Evolutionary conservation across 1,140 invertebrate genomes (phyloP), one percentile per base, ranked within the genome.

Genomic region (Leucophenga varia): DNA sequence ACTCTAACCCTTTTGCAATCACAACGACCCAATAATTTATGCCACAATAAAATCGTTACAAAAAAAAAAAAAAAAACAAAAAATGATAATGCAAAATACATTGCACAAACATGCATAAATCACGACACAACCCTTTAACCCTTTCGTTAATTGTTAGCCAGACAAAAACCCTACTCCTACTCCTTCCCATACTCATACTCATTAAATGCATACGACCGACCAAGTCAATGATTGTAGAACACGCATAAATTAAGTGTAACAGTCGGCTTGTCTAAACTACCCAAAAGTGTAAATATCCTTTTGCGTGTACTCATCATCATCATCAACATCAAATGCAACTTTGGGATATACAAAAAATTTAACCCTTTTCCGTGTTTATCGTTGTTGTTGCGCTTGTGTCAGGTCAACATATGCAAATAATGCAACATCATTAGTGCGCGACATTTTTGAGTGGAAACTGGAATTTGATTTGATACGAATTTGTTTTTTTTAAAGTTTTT

Each of bases 341-440:
- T 4, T 34, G 8, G 4, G 16, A 17, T n/a, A 25, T 25, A 25
- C 22, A 25, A 25, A 5, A 46, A 42, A 44, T 40, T 49, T 61
- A 67, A 67, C 63, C 63, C 63, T 57, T 61, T 51, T 1, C 45
- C 50, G 52, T 51, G 22, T 5, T 25, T 10, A 10, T 25, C 22
- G n/a, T n/a, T n/a, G n/a, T n/a, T 25, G 22, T 25, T 10, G 22
- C 22, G 5, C 51, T 45, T n/a, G n/a, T n/a, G 20, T 19, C 25
- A 16, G 39, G 17, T 20, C 50, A 32, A 37, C 61, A 65, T 65
- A 65, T 65, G 61, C 61, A 65, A 65, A 61, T 65, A 67, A 61
- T 65, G 63, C 50, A 55, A 43, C 61, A 61, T 65, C 61, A 65
- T 65, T 65, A 65, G 61, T 61, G 59, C 47, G 46, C 47, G 31